Evolutionary conservation across 2,797 vertebrate species (phyloP), one percentile per base, ranked within the genome.

Genomic region (Acrossocheilus wenchowensis): DNA sequence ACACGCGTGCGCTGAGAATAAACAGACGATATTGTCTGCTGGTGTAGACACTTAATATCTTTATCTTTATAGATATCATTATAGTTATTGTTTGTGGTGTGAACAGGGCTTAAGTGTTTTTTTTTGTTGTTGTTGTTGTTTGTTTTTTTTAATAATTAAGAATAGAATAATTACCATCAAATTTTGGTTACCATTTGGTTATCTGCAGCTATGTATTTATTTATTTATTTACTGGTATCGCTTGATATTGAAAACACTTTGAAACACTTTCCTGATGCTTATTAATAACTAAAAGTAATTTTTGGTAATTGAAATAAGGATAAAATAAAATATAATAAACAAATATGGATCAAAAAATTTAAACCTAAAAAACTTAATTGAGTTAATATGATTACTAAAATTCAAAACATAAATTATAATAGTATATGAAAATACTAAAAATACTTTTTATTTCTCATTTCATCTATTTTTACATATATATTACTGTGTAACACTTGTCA

Each of bases 201-300:
- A 62, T 62, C 60, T 14, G 60, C 60, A 10, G 23, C 9, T 60
- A 4, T 60, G n/a, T 60, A n/a, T n/a, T n/a, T n/a, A 34, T 54
- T n/a, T 60, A 60, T n/a, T n/a, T n/a, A 34, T 54, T 23, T 11
- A 52, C 11, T 78, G 2, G 0, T 39, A 54, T 54, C 15, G 10
- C 26, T 4, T 17, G 41, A n/a, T 73, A 15, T 50, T 34, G 30
- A 52, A 36, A 7, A 21, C 50, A 23, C 10, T 30, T 43, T 39
- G 36, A 39, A 39, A 39, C 36, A 39, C 36, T 39, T 39, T 39
- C 36, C 36, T 39, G 36, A 39, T 4, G 4, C 1, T 77, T 36
- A 23, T 75, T 4, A 1, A 19, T 75, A 11, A 50, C 5, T 75
- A 1, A 50, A 30, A 9, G 0, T 6, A 0, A 0, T 1, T 52